Percentiles rank a stretch among this genome's conserved stretches.
phyloP scores from a whole-genome alignment of 2,888 invertebrate genomes.

The Nycteola revayana region DNA sequence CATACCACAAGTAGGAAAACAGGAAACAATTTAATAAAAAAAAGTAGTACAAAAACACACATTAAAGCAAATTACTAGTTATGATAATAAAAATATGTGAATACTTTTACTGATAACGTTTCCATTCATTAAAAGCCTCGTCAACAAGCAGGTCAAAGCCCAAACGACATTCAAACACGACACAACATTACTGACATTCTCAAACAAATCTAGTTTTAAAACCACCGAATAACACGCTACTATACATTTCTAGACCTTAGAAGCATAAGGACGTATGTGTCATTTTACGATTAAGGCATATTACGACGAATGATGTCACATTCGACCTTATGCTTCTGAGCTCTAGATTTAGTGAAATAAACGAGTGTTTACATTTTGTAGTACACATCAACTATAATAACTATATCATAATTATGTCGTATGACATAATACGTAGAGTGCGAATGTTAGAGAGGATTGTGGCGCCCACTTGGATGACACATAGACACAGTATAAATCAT shows the following conservation, averaged over 20 bases:
- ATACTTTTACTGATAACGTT: neutral
- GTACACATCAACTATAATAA: slow-evolving; percentile 35
- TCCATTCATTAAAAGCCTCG: neutral
- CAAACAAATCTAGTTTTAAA: neutral
- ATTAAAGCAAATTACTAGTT: too few relatives aligned
- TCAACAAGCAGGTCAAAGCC: neutral
- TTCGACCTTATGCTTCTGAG: too few relatives aligned
- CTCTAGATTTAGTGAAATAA: too few relatives aligned
- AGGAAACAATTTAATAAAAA: too few relatives aligned
- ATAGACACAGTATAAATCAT: too few relatives aligned
- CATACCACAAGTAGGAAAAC: too few relatives aligned
- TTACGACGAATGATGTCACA: too few relatives aligned
- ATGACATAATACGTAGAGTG: slow-evolving; percentile 14
- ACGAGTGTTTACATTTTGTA: slow-evolving; percentile 3
- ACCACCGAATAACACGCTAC: neutral
- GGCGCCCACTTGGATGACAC: too few relatives aligned
- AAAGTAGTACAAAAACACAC: too few relatives aligned
- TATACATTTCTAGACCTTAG: neutral
- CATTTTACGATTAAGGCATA: too few relatives aligned
- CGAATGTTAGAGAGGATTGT: neutral
- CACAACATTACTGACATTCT: neutral
- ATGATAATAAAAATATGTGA: too few relatives aligned
- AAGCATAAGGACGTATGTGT: neutral
- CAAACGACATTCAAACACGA: neutral
- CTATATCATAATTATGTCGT: too few relatives aligned